Evolutionary conservation across 2,797 vertebrate species (phyloP), one percentile per base, ranked within the genome.

Genomic region (Myotis pilosus): DNA sequence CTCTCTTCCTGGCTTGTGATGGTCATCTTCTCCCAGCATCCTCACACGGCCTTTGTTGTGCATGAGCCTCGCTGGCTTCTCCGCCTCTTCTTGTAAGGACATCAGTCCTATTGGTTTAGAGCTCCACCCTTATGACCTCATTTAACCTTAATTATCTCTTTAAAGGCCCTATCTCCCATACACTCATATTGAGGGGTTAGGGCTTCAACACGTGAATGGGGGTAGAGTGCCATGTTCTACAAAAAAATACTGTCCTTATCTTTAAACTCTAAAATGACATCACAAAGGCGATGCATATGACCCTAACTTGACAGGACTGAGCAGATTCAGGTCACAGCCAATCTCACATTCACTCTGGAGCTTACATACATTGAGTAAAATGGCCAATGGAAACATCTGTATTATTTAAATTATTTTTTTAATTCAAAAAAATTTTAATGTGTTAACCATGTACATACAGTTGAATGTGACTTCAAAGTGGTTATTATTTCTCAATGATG

Each of bases 371-470:
- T 30, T 84, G 22, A 89, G n/a, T 30, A 17, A 89, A 89, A 89
- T 87, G 57, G 57, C 11, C 66, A 75, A 2, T 60, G 20, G 16
- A 86, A 47, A 49, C 9, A 19, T 33, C 71, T 72, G 5, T 94
- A 8, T 55, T 81, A 51, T 78, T 84, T 57, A 41, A 68, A 64
- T 84, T 87, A 60, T 17, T 68, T 95, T 95, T 94, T 76, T 74
- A 15, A 89, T 23, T 71, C 33, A 44, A 91, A 87, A 78, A 23
- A 9, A 36, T 25, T 36, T 55, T 55, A 55, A 55, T 55, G 51
- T 78, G 62, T 85, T 69, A 66, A 19, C 74, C 49, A 96, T 90
- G n/a, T 17, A 44, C 9, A 3, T 60, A 6, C 53, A 47, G 13
- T 62, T 62, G 19, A 87, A 74, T 36, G 36, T 80, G 38, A 53